Evolutionary conservation across 2,888 invertebrate genomes (phyloP), one percentile per base, ranked within the genome.

Genomic region (Automeris io): DNA sequence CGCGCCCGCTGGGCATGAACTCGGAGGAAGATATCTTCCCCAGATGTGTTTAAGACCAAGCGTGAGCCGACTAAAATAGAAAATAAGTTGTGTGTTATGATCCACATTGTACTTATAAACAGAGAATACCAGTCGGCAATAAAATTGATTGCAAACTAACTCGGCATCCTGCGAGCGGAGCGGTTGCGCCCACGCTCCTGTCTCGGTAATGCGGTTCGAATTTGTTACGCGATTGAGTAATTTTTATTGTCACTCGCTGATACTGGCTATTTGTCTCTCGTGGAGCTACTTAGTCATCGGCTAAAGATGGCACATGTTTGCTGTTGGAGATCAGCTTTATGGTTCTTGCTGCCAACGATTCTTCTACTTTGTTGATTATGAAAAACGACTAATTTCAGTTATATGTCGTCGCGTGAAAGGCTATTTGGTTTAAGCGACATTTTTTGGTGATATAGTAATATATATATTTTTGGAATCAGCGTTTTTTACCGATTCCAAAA

Each of bases 131-230:
- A 67, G 62, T 63, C 52, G 58, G 64, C 71, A 56, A 77, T 75
- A 71, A 70, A 77, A 78, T 76, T 75, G 78, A 79, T 73, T 71
- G 73, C 58, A 51, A 64, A 62, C 70, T 70, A 71, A 62, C 69
- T 52, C 59, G 40, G 57, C 70, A 67, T 78, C 77, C 78, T 70
- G 70, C 51, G 54, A 47, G 47, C 38, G 35, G 37, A 41, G 39
- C 47, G 47, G 42, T 47, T 43, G 49, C 60, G 70, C 69, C 70
- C 58, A 66, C 69, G 59, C 35, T n/a, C 5, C n/a, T 13, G 34
- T 29, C 29, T 29, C 29, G 29, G 29, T 29, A 29, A 29, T 25
- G 24, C 33, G 11, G 29, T 38, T 33, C 39, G 26, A 34, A 34
- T 26, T 26, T 26, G 34, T 22, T 39, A 33, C 21, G 29, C 33